Evolutionary conservation across 2,113 vertebrate species (phyloP).

Genomic region (Cepphus grylle): DNA sequence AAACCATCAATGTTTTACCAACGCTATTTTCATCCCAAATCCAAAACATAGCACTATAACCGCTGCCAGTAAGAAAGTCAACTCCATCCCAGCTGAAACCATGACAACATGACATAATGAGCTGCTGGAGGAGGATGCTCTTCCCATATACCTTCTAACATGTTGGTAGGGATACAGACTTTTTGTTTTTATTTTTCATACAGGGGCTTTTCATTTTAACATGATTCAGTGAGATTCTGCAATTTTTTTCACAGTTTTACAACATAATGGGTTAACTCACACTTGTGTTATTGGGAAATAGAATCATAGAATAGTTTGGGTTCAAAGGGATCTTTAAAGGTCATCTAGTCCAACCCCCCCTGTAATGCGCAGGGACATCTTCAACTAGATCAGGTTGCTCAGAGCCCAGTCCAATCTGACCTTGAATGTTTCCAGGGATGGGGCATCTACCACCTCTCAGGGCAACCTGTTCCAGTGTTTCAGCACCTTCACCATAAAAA

Average conservation of each 20-base stretch:
- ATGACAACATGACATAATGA: too few species aligned
- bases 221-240: not conserved
- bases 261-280: not conserved
- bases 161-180: not conserved
- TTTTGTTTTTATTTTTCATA: not conserved
- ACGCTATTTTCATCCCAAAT: too few species aligned
- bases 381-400: not conserved
- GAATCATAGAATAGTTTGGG: not conserved
- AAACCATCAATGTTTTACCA: too few species aligned
- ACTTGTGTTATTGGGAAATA: not conserved
- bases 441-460: not conserved
- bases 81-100: too few species aligned
- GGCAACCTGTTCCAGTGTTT: not conserved
- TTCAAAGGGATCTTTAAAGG: not conserved
- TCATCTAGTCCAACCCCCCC: not conserved
- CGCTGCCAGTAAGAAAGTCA: too few species aligned
- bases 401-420: accelerated
- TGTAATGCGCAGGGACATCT: not conserved
- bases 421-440: not conserved
- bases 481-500: accelerated
- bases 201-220: not conserved
- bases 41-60: too few species aligned
- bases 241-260: not conserved
- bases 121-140: too few species aligned
- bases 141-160: too few species aligned